Evolutionary conservation across 2,888 invertebrate species (phyloP).

Genomic region (Hecatera dysodea): DNA sequence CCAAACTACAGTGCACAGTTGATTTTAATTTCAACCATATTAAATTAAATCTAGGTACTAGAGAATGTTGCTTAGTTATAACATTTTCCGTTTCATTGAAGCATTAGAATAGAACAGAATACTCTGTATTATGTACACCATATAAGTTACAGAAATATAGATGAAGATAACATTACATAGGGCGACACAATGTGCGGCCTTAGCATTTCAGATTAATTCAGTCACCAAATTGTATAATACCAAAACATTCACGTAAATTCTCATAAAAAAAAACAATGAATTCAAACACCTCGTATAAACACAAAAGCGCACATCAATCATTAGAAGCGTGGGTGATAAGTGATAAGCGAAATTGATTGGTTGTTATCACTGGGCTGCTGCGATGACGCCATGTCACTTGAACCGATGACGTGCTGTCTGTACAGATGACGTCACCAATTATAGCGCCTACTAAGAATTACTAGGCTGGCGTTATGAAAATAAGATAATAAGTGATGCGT

Average conservation of each 20-base stretch:
- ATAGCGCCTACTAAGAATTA: constrained; percentile 45
- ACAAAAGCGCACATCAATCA: constrained; percentile 48
- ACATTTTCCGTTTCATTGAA: too few relatives aligned
- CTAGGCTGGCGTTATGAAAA: constrained; percentile 34
- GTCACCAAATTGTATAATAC: background rate
- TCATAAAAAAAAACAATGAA: constrained; percentile 16
- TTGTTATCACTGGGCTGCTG: constrained; percentile 44
- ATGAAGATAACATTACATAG: too few relatives aligned
- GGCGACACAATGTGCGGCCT: accelerated
- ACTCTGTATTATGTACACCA: too few relatives aligned
- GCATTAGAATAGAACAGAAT: too few relatives aligned
- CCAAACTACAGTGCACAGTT: background rate
- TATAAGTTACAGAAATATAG: too few relatives aligned
- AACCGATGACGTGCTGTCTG: constrained; percentile 55
- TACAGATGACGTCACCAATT: constrained; percentile 53
- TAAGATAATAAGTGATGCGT: constrained; percentile 20
- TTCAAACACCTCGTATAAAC: constrained; percentile 24
- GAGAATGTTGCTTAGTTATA: background rate
- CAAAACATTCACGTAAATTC: background rate
- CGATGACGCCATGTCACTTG: constrained; percentile 61
- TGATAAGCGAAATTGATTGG: constrained; percentile 58
- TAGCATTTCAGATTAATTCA: background rate
- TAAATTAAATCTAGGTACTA: too few relatives aligned
- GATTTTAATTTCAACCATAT: background rate
- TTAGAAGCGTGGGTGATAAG: constrained; percentile 57